phyloP scores from a whole-genome alignment of 2,888 invertebrate genomes.

The Lochmaea capreae region DNA sequence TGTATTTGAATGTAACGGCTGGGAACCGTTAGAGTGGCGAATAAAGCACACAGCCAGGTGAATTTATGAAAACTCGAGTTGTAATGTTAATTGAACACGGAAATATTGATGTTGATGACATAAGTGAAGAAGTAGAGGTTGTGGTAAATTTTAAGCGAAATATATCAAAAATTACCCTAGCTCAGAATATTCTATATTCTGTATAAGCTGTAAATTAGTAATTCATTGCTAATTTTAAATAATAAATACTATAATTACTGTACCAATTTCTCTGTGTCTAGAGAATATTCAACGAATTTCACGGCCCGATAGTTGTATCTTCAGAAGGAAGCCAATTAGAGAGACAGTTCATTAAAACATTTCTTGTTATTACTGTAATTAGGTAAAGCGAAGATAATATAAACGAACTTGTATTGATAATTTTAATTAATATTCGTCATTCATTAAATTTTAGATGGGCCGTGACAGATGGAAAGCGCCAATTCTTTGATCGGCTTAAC shows the following conservation, averaged over 20 bases:
- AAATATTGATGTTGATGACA: too few relatives aligned
- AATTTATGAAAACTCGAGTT: too few relatives aligned
- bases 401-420: not conserved
- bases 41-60: too few relatives aligned
- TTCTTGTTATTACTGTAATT: constrained; percentile 9
- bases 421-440: not conserved
- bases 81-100: too few relatives aligned
- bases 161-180: too few relatives aligned
- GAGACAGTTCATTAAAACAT: constrained; percentile 8
- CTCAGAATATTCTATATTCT: too few relatives aligned
- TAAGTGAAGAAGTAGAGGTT: too few relatives aligned
- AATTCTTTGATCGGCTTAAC: not conserved
- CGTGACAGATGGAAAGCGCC: not conserved
- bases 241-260: not conserved
- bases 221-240: not conserved
- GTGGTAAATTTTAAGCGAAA: too few relatives aligned
- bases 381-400: not conserved
- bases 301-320: constrained; percentile 3
- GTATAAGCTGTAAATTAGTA: not conserved
- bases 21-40: too few relatives aligned
- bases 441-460: not conserved
- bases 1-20: too few relatives aligned
- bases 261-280: not conserved
- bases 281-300: constrained; percentile 3
- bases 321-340: constrained; percentile 6